Evolutionary conservation across 2,113 vertebrate genomes (phyloP).

Genomic region (Fregata magnificens): DNA sequence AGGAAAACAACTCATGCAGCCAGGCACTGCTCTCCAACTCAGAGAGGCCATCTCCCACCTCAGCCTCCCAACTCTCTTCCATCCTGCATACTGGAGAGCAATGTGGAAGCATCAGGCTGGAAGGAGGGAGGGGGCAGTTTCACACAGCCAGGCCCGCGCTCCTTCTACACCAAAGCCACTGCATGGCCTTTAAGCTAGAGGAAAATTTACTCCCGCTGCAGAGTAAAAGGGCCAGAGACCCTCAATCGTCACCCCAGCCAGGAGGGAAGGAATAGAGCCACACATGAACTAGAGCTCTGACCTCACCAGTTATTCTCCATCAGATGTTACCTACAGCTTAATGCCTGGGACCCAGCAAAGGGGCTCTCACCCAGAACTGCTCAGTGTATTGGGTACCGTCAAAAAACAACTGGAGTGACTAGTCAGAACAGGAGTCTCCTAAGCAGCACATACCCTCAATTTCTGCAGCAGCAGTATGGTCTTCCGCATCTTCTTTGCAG

Average conservation of each 20-base stretch:
- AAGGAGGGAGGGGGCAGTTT: neutral
- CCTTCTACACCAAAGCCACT: neutral
- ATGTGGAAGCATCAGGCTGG: neutral
- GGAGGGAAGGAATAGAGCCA: neutral
- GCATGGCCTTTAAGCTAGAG: neutral
- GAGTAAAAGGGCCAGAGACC: neutral
- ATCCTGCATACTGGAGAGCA: neutral
- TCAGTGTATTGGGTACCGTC: accelerated
- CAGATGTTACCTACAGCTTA: neutral
- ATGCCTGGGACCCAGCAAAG: too few species aligned
- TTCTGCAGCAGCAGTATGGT: neutral
- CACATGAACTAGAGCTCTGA: neutral
- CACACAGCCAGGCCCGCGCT: accelerated
- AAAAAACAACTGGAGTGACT: neutral
- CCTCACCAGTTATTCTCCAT: neutral
- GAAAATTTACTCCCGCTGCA: neutral
- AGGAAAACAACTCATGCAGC: neutral
- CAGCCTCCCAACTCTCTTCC: neutral
- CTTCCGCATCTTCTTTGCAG: neutral
- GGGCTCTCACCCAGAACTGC: neutral
- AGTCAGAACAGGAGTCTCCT: neutral
- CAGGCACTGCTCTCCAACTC: neutral
- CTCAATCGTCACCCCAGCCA: neutral
- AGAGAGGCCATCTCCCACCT: neutral
- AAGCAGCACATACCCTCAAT: neutral